Evolutionary conservation across 1,140 invertebrate species (phyloP).

Genomic region (Drosophila watanabei): DNA sequence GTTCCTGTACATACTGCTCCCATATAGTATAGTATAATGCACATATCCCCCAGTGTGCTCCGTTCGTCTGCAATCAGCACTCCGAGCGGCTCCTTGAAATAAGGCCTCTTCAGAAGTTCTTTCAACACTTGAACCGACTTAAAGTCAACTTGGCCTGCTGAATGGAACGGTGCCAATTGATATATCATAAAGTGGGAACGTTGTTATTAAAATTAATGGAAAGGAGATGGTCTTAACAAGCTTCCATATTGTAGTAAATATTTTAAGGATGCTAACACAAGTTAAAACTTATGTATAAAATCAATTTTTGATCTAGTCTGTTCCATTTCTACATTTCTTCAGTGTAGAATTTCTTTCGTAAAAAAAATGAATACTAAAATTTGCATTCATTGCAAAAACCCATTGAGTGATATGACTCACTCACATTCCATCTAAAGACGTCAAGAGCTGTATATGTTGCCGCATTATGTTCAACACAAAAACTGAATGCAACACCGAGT

Average conservation of each 20-base stretch:
- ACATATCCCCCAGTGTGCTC: constrained; percentile 22
- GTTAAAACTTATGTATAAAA: neutral
- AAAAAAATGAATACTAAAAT: constrained; percentile 7
- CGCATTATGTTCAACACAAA: constrained; percentile 18
- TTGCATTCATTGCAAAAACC: neutral
- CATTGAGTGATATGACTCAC: constrained; percentile 15
- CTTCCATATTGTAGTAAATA: neutral
- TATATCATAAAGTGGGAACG: constrained; percentile 1
- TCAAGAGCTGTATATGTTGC: neutral
- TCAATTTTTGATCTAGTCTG: neutral
- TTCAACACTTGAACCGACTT: constrained; percentile 66
- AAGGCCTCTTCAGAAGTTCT: constrained; percentile 57
- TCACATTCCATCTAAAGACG: neutral
- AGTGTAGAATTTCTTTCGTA: neutral
- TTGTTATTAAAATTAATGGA: neutral
- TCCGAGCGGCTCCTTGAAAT: constrained; percentile 37
- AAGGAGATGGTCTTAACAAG: neutral
- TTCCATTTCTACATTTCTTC: neutral
- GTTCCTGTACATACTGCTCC: constrained; percentile 55
- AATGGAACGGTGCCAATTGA: constrained; percentile 34
- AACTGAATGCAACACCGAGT: constrained; percentile 35
- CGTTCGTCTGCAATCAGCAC: constrained; percentile 50
- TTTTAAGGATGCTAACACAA: neutral
- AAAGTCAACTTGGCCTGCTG: constrained; percentile 32
- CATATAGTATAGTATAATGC: constrained; percentile 27